Evolutionary conservation across 2,888 invertebrate species (phyloP).

Genomic region (Drosophila suboccidentalis): DNA sequence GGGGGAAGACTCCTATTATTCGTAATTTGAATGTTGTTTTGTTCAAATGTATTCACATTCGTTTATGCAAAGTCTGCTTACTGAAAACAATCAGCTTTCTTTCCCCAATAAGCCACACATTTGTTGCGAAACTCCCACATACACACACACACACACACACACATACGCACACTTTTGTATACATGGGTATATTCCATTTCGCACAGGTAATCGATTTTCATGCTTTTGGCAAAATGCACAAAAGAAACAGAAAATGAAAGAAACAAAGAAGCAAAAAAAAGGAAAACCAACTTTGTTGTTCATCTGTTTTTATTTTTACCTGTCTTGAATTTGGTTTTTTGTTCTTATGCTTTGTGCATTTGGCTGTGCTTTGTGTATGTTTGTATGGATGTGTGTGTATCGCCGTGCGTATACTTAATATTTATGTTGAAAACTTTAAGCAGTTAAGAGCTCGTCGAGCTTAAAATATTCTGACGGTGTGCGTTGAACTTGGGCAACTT

Average conservation of each 20-base stretch:
- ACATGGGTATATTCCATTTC: conserved; percentile 70
- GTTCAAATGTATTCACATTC: conserved; percentile 62
- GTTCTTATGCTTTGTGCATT: conserved; percentile 45
- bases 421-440: conserved; percentile 79
- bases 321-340: conserved; percentile 47
- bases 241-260: conserved; percentile 46
- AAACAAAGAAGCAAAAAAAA: conserved; percentile 24
- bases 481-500: conserved; percentile 68
- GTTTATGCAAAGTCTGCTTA: conserved; percentile 77
- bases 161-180: conserved; percentile 16
- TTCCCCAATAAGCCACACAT: conserved; percentile 50
- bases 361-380: conserved; percentile 30
- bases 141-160: conserved; percentile 1
- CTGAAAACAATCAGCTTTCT: conserved; percentile 73
- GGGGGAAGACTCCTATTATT: conserved; percentile 20
- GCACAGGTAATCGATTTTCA: conserved; percentile 79
- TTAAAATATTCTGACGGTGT: conserved; percentile 75
- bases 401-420: conserved; percentile 71
- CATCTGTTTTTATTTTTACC: conserved; percentile 46
- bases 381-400: conserved; percentile 25
- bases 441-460: conserved; percentile 75
- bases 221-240: conserved; percentile 79
- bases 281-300: conserved; percentile 70
- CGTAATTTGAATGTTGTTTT: conserved; percentile 60
- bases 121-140: conserved; percentile 26